These are phyloP conservation scores for Gallinago jamesoni DNA, from an alignment of 2,113 vertebrate genomes.

Conservation along the genomic window DNA sequence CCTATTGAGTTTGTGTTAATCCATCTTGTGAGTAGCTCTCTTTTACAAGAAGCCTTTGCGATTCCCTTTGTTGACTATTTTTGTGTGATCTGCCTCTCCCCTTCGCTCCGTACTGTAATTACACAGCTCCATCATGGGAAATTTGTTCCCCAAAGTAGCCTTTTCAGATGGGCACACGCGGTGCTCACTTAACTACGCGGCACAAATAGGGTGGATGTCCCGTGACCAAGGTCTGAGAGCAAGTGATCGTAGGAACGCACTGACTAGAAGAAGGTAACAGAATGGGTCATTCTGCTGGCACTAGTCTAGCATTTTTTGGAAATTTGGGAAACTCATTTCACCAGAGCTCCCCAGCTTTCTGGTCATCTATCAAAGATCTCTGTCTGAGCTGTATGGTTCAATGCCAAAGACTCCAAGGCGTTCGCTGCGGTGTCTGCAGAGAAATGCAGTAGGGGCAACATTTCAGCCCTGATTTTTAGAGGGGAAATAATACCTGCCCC, in stretches of 20 bases:
- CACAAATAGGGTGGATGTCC: background rate
- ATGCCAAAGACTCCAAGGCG: background rate
- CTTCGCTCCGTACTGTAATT: background rate
- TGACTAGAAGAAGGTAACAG: background rate
- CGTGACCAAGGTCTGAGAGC: background rate
- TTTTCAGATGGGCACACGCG: background rate
- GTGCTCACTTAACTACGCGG: background rate
- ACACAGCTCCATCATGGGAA: background rate
- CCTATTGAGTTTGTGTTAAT: background rate
- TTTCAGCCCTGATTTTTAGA: background rate
- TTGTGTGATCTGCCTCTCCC: background rate
- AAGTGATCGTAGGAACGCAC: background rate
- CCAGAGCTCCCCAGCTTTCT: background rate
- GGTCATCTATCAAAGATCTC: background rate
- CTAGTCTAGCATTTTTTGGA: background rate
- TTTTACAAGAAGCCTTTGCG: background rate
- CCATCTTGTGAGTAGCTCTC: background rate
- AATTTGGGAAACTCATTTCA: background rate
- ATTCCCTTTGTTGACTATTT: background rate
- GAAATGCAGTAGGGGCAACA: background rate
- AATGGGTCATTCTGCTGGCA: background rate
- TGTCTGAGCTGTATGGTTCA: background rate
- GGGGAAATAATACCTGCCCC: background rate
- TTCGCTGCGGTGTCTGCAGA: background rate
- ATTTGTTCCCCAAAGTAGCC: background rate